These are phyloP conservation scores for Calameuta filiformis DNA, from an alignment of 2,888 invertebrate genomes.

Conservation along the genomic window DNA sequence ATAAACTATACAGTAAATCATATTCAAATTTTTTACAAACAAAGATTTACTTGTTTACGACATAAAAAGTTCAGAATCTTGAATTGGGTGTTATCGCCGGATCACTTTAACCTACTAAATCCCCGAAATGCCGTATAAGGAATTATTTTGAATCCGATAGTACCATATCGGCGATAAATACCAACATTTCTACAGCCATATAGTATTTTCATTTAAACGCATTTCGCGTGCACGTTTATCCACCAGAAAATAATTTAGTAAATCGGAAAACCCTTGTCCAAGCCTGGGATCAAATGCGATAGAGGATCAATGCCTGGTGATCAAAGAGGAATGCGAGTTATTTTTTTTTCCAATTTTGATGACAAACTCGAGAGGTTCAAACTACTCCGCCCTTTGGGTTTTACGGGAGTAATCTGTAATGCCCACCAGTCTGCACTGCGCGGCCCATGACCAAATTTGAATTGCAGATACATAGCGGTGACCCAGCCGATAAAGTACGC, in stretches of 20 bases:
- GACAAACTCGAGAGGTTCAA: neutral
- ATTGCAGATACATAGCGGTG: constrained; percentile 95
- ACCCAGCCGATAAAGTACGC: constrained; percentile 99
- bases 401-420: constrained; percentile 18
- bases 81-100: too few relatives aligned
- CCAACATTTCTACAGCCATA: neutral
- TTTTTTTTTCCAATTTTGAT: neutral
- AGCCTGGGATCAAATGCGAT: neutral
- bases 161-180: too few relatives aligned
- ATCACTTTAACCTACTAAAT: too few relatives aligned
- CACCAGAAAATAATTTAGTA: neutral
- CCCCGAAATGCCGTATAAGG: too few relatives aligned
- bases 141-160: too few relatives aligned
- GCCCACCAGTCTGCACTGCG: constrained; percentile 21
- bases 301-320: neutral
- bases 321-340: neutral
- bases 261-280: neutral
- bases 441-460: constrained; percentile 38
- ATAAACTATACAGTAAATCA: too few relatives aligned
- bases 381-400: constrained; percentile 8
- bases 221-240: neutral
- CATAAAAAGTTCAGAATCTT: too few relatives aligned
- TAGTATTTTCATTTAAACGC: neutral
- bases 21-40: too few relatives aligned
- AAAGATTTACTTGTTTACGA: too few relatives aligned